Evolutionary conservation across 2,888 invertebrate genomes (phyloP), one percentile per base, ranked within the genome.

Genomic region (Nycteola revayana): DNA sequence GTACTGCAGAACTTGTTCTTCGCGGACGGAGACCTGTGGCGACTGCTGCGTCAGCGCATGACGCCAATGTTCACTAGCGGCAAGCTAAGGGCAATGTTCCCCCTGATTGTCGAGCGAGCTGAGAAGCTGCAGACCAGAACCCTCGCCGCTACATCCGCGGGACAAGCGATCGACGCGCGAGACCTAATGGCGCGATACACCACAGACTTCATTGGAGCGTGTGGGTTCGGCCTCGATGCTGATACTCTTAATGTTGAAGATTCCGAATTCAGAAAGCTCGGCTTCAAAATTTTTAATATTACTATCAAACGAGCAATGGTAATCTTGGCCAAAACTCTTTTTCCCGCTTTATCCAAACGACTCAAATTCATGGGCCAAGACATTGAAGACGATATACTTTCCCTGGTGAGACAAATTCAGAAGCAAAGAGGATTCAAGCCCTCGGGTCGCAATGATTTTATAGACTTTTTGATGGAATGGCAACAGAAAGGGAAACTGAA

Each of bases 161-260:
- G 55, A 1, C 11, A 50, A 1, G 25, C 35, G 5, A 42, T 38
- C 0, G 39, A 25, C 2, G 60, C 47, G 0, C 43, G 68, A 0
- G 75, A 75, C 1, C 39, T 75, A 1, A 72, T 75, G 74, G 71
- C 71, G 0, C 49, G 70, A 5, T 74, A 61, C 30, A 67, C 71
- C 0, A 74, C 70, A 0, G 74, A 74, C 10, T 74, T 74, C 18
- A 75, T 75, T 2, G 75, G 72, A 2, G 67, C 66, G 0, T 73
- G 73, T 32, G 75, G 67, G 9, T 70, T 75, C 10, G 75, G 75
- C 0, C 53, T 75, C 1, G 64, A 71, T 21, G 47, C 58, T 28
- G 56, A 74, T 21, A 40, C 67, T 0, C 49, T 74, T 1, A 64
- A 53, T 17, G 54, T 66, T 8, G 68, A 72, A 28, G 50, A 67